A percentile compares a stretch with the other conserved stretches of the same genome.
Conservation (phyloP, 2,113 vertebrate species). For the Heterochromis multidens region DNA sequence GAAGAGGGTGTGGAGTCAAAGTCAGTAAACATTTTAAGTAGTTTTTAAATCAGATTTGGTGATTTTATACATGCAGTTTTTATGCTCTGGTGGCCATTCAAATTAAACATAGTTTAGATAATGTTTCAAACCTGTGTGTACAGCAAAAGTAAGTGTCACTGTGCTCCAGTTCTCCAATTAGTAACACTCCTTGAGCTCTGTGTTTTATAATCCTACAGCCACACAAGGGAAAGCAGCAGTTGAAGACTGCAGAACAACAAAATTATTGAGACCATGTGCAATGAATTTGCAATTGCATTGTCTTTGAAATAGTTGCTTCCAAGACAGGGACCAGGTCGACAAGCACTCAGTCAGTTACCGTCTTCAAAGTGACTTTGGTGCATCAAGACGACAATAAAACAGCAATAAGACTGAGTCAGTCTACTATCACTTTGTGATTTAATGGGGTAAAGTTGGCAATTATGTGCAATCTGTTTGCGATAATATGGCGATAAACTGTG, state of each 20-base stretch:
- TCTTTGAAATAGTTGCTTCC: no score
- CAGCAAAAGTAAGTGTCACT: not conserved
- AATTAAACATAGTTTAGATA: not conserved
- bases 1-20: not conserved
- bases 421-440: not conserved
- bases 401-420: not conserved
- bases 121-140: not conserved
- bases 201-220: not conserved
- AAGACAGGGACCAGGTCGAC: no score
- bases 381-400: no score
- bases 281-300: accelerated
- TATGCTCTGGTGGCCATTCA: not conserved
- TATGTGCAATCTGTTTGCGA: not conserved
- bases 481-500: no score
- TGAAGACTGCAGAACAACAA: not conserved
- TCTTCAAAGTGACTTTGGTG: no score
- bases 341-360: no score
- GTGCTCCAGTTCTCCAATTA: not conserved
- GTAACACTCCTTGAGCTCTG: not conserved
- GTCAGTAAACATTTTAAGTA: not conserved
- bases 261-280: not conserved
- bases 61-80: not conserved
- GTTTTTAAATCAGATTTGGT: not conserved
- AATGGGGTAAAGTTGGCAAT: not conserved
- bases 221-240: not conserved